Base-by-base conservation (phyloP, 2,797 vertebrate genomes). In the Pelodytes ibericus region DNA sequence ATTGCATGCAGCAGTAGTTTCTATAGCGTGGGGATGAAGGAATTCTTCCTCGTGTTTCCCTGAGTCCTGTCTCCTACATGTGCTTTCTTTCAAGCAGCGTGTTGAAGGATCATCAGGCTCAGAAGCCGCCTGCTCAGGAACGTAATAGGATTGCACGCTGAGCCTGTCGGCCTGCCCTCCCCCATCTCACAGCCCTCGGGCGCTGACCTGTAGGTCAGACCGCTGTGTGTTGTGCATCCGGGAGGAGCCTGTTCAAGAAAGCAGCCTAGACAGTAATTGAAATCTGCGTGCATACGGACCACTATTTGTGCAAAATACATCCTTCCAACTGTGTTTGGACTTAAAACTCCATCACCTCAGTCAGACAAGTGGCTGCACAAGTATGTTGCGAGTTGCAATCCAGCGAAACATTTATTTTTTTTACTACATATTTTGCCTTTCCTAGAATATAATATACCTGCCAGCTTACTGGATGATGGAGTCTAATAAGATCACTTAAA, bases 181-280 rank as follows among this genome's bases (percentile, higher is more conserved):
- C 44, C 47, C 31, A 68, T 69, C 80, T 44, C 44, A 5, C 66
- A 62, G 63, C 69, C 87, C 84, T 69, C 72, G 80, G 85, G 88
- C 89, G 80, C 82, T 90, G 90, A 90, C 88, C 88, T 69, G 2
- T 68, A 82, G 88, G 90, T 91, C 91, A 92, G 85, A 66, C 83
- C 16, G 39, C 84, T 86, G 83, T 83, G 82, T 81, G 76, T 64
- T 71, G 82, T 80, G 74, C 82, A 13, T 86, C 75, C 24, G 74
- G 25, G n/a, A 82, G 51, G 79, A 53, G 71, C 39, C 44, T 13
- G 31, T 3, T 13, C 13, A 13, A 44, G 41, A 9, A 44, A 16
- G 13, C 3, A 13, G 41, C 15, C 3, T 1, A 16, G 3, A 16
- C 41, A 3, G 41, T 15, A 3, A 1, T 44, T n/a, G n/a, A n/a